Percentiles rank a stretch among this genome's conserved stretches.
Conservation (phyloP, 1,140 invertebrate species). For the Diachasmimorpha longicaudata region DNA sequence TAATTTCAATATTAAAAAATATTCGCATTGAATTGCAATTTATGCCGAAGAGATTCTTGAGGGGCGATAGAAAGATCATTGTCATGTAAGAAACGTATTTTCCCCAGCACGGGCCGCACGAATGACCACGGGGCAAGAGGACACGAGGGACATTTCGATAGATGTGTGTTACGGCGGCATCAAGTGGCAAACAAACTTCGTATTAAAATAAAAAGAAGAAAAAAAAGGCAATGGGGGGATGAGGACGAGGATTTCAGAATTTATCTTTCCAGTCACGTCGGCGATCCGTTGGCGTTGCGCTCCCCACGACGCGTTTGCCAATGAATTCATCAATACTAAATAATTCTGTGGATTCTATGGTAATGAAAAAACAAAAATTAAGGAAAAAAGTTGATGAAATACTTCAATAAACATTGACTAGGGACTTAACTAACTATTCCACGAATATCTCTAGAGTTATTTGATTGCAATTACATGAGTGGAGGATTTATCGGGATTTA, state of each 20-base stretch:
- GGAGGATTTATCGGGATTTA: too few relatives aligned
- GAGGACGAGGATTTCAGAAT: not conserved
- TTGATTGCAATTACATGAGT: too few relatives aligned
- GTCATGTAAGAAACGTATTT: constrained; percentile 42
- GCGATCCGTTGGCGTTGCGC: not conserved
- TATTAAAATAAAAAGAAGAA: not conserved
- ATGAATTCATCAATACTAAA: not conserved
- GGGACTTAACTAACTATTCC: too few relatives aligned
- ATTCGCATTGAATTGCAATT: not conserved
- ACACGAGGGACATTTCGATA: constrained; percentile 6
- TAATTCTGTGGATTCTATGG: not conserved
- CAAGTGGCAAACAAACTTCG: not conserved
- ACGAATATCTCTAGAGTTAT: too few relatives aligned
- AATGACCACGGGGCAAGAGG: constrained; percentile 36
- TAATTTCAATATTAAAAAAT: not conserved
- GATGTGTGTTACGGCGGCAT: not conserved
- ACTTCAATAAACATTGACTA: too few relatives aligned
- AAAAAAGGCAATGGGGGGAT: not conserved
- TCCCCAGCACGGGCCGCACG: constrained; percentile 40
- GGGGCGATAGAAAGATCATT: constrained; percentile 22
- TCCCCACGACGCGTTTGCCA: not conserved
- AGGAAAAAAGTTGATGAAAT: not conserved
- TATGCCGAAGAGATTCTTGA: not conserved
- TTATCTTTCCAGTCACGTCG: constrained; percentile 17
- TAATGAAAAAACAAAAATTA: not conserved